Base-by-base conservation (phyloP, 2,113 vertebrate genomes). In the Pampusana beccarii region DNA sequence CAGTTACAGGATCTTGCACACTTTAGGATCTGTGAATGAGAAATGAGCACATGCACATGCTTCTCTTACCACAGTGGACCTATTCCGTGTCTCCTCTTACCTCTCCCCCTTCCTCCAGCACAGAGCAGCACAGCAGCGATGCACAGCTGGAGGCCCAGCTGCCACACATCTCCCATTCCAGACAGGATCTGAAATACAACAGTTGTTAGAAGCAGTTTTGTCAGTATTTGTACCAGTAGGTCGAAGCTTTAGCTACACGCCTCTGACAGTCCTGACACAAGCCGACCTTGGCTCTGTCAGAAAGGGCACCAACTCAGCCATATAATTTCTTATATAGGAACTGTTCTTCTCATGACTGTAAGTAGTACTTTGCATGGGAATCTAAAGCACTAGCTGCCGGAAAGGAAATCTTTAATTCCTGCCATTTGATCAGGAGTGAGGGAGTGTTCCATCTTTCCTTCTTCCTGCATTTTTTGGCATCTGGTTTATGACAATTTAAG, bases 91-190 rank as follows among this genome's bases (percentile, higher is more conserved):
- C 21, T 53, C 8, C 42, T 73, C 96, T 95, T 95, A 97, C 96
- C 96, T 96, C 10, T 85, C 28, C 83, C 96, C 69, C 14, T 80
- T 74, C 80, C 91, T 95, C 40, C 40, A 11, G 36, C 40, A 26
- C 57, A n/a, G 80, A 94, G 36, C 60, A 92, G 53, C 14, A 6
- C 36, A 61, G 86, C 80, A 91, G 42, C 24, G 29, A 85, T 1
- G 34, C 77, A 91, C 44, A 97, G 48, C 65, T 46, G 70, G 83
- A 96, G 36, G 19, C 50, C n/a, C 73, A 36, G 6, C 25, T 67
- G 77, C 92, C 74, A 20, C 44, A 23, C 24, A 50, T 33, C 57
- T 93, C 86, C 95, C 96, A 97, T 97, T 84, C 69, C 88, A 75
- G 75, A 19, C 9, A 48, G 44, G 12, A 53, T 62, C 92, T 95